Percentiles rank a stretch among this genome's conserved stretches.
Evolutionary conservation across 2,113 vertebrate species (phyloP).

Genomic region (Urocynchramus pylzowi): DNA sequence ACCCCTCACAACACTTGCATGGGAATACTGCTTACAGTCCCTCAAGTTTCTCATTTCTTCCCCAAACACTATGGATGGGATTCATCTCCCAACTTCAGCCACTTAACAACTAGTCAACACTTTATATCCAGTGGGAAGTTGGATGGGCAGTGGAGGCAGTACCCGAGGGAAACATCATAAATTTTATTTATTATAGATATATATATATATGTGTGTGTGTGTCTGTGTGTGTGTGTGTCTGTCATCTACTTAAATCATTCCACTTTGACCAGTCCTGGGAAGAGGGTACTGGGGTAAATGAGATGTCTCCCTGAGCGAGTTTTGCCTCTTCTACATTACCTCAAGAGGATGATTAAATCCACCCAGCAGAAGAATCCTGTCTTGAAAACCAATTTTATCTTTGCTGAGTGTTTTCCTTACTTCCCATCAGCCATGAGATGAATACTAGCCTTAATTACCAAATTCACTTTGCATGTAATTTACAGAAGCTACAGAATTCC

Average conservation of each 20-base stretch:
- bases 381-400: background rate
- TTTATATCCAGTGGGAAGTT: background rate
- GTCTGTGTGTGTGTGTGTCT: background rate
- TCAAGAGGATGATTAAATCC: background rate
- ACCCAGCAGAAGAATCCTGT: background rate
- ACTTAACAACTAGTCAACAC: conserved; percentile 4
- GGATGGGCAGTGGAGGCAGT: background rate
- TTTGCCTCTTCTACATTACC: background rate
- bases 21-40: background rate
- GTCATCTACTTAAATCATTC: background rate
- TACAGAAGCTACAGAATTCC: background rate
- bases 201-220: background rate
- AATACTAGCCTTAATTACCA: background rate
- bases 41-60: background rate
- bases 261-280: background rate
- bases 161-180: background rate
- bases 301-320: background rate
- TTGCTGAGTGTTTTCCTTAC: background rate
- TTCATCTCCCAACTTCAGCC: background rate
- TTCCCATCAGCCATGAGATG: background rate
- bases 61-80: background rate
- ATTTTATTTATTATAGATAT: background rate
- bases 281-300: background rate
- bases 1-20: background rate
- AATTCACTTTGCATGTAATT: background rate